phyloP scores from a whole-genome alignment of 2,888 invertebrate species.

The Spisula subtruncata region DNA sequence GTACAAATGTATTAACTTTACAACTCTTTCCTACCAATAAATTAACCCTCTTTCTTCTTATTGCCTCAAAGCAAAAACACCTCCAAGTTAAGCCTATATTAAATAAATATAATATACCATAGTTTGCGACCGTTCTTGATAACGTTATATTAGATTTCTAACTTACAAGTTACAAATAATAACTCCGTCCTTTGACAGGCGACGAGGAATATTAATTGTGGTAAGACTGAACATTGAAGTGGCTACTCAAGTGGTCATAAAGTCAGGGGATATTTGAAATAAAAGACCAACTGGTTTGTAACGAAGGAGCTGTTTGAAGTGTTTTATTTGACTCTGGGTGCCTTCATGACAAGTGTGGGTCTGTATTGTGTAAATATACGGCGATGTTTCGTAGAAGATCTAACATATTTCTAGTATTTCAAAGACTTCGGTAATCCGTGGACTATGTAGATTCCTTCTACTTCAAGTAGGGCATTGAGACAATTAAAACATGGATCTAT shows the following conservation, averaged over 20 bases:
- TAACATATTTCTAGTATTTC: neutral
- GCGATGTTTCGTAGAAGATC: neutral
- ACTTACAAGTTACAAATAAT: neutral
- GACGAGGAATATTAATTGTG: too few species aligned
- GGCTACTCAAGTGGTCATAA: neutral
- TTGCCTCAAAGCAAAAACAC: neutral
- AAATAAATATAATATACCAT: neutral
- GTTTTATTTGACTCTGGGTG: conserved; percentile 20
- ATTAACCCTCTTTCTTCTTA: neutral
- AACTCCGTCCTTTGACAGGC: too few species aligned
- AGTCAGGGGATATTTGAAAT: neutral
- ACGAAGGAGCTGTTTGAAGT: neutral
- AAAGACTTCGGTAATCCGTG: neutral
- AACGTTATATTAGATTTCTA: neutral
- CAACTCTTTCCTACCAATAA: neutral
- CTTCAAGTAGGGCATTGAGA: neutral
- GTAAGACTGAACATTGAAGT: neutral
- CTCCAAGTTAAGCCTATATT: neutral
- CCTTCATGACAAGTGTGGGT: neutral
- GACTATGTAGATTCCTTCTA: neutral
- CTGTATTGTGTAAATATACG: conserved; percentile 2
- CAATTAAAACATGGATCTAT: neutral
- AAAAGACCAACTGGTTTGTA: conserved; percentile 10
- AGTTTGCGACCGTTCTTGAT: neutral
- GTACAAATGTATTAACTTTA: neutral